These are phyloP conservation scores for Venturia canescens DNA, from an alignment of 1,140 invertebrate species.

Conservation along the genomic window DNA sequence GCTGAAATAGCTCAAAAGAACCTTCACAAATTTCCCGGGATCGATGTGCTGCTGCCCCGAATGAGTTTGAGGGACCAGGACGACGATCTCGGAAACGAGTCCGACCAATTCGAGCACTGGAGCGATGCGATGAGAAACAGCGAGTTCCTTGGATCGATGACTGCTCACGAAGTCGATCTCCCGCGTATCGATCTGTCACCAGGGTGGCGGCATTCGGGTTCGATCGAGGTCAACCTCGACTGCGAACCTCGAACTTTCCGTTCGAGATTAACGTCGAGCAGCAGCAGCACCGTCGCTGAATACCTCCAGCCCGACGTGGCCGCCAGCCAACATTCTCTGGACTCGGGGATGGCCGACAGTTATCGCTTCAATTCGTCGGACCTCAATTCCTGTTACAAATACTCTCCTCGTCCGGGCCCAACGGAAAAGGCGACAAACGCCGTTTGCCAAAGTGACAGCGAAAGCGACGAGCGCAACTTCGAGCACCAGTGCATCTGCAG, in stretches of 20 bases:
- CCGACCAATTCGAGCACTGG: conserved; percentile 19
- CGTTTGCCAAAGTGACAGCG: conserved; percentile 70
- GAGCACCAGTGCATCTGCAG: conserved; percentile 85
- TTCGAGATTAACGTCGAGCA: no score
- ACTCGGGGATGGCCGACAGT: conserved; percentile 90
- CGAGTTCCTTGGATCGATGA: conserved; percentile 44
- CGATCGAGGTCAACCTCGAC: background rate
- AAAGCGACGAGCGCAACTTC: conserved; percentile 82
- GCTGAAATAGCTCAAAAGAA: conserved; percentile 35
- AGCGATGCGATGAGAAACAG: conserved; percentile 50
- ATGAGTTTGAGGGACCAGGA: conserved; percentile 12
- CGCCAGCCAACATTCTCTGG: conserved; percentile 81
- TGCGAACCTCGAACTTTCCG: no score
- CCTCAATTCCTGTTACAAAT: conserved; percentile 67
- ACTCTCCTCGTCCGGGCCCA: conserved; percentile 44
- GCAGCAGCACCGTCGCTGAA: background rate
- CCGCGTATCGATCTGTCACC: conserved; percentile 1
- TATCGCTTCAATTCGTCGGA: conserved; percentile 75
- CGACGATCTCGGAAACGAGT: conserved; percentile 43
- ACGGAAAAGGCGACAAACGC: conserved; percentile 36
- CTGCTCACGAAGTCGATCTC: conserved; percentile 17
- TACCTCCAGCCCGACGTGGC: conserved; percentile 4
- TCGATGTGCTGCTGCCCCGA: conserved; percentile 47
- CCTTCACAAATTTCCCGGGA: conserved; percentile 50
- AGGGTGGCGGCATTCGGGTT: no score